A percentile compares a stretch with the other conserved stretches of the same genome.
phyloP scores from a whole-genome alignment of 2,113 vertebrate species.

The Triplophysa tibetana region DNA sequence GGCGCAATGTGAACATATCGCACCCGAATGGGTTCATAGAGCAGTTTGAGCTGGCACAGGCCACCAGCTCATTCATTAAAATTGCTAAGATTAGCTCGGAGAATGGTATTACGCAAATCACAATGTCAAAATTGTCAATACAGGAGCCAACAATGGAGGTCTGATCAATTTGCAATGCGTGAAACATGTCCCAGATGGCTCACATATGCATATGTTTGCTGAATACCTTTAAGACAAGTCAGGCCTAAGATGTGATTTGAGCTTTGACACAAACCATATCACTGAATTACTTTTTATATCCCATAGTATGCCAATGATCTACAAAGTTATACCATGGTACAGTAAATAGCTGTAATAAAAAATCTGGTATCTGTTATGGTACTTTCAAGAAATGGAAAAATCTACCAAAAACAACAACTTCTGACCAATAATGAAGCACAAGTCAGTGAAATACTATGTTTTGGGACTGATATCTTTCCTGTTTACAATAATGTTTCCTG shows the following conservation, averaged over 20 bases:
- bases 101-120: slow-evolving; percentile 58
- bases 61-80: slow-evolving; percentile 43
- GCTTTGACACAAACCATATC: too few species aligned
- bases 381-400: slow-evolving; percentile 3
- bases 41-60: slow-evolving; percentile 17
- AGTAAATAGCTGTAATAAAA: background rate
- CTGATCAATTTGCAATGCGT: slow-evolving; percentile 62
- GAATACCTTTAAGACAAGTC: slow-evolving; percentile 67
- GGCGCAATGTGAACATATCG: background rate
- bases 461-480: background rate
- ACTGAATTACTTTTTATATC: too few species aligned
- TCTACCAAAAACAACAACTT: background rate
- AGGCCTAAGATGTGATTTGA: slow-evolving; percentile 59
- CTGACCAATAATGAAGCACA: background rate
- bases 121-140: slow-evolving; percentile 56
- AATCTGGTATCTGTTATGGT: background rate
- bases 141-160: slow-evolving; percentile 60
- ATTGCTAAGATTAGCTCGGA: slow-evolving; percentile 48
- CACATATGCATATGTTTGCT: slow-evolving; percentile 67
- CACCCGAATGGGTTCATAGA: background rate
- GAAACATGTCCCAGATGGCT: slow-evolving; percentile 72
- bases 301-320: too few species aligned
- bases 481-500: background rate
- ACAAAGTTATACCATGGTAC: background rate
- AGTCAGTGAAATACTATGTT: slow-evolving; percentile 1